phyloP scores from a whole-genome alignment of 2,113 vertebrate species.

The Aix galericulata region DNA sequence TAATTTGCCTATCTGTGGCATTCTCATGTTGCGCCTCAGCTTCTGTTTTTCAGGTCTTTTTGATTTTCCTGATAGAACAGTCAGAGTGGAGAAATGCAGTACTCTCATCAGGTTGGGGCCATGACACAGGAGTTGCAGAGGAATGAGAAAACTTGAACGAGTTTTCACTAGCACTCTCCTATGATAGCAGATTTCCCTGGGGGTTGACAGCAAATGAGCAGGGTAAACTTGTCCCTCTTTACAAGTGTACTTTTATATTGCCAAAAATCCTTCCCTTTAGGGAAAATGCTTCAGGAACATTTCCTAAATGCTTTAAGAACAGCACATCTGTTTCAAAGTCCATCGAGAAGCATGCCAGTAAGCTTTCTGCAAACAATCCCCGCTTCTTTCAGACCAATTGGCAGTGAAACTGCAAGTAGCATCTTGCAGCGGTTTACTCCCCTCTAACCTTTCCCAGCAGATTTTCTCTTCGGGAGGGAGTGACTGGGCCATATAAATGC shows the following conservation, averaged over 20 bases:
- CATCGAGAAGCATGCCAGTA: not conserved
- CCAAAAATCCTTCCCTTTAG: not conserved
- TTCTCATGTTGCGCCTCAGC: not conserved
- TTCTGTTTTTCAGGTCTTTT: not conserved
- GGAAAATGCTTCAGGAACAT: not conserved
- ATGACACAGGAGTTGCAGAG: not conserved
- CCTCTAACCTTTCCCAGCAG: not conserved
- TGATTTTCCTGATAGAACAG: not conserved
- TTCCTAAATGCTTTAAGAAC: not conserved
- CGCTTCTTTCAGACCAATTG: not conserved
- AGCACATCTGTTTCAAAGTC: not conserved
- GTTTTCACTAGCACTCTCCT: not conserved
- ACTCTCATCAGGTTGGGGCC: not conserved
- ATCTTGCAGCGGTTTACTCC: conserved; percentile 21
- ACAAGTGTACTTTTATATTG: not conserved
- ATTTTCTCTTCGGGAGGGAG: not conserved
- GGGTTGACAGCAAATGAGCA: not conserved
- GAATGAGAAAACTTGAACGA: not conserved
- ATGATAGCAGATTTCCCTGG: not conserved
- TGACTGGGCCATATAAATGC: not conserved
- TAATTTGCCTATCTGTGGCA: not conserved
- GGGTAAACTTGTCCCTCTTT: not conserved
- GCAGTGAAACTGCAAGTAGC: not conserved
- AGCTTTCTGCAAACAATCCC: not conserved
- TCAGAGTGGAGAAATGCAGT: not conserved